Evolutionary conservation across 2,888 invertebrate genomes (phyloP), one percentile per base, ranked within the genome.

Genomic region (Lepidochrysops patricia): DNA sequence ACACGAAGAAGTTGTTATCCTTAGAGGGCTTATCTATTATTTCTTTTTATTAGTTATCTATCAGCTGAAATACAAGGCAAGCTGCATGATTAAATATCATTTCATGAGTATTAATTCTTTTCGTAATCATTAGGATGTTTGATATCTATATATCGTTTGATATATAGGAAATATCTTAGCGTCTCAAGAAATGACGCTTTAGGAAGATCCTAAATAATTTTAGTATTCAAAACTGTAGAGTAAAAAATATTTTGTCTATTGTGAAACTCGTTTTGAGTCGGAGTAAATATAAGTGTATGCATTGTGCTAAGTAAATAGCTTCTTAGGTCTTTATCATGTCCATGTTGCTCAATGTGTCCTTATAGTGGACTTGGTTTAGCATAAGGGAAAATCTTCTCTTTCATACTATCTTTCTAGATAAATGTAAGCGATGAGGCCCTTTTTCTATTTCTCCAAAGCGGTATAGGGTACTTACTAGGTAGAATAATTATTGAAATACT

Each of bases 381-480:
- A 73, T 84, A 83, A 83, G 81, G 68, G 75, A 73, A 76, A 75
- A 73, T 19, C 32, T 19, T 52, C 29, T 32, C 54, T 54, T 49
- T 12, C 29, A 13, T 29, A 54, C 54, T 54, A 54, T 54, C 12
- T 49, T 49, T 49, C 19, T 54, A 54, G 54, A 32, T 32, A 54
- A 54, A 54, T 54, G 19, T 54, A 54, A 32, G 54, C 19, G 78
- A 74, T 75, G 76, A 69, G 77, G 80, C 84, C 82, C 76, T 71
- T 74, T 70, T 74, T 75, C 71, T 72, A 77, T 78, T 85, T 84
- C 86, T 88, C 87, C 86, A 80, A 82, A 80, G 87, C 88, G 89
- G 89, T 88, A 80, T 82, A 84, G 84, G 85, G 85, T 89, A 89
- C 88, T 88, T 87, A 87, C 78, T 88, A 89, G 85, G 80, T 89